phyloP scores from a whole-genome alignment of 2,888 invertebrate genomes.

The Altica lythri region DNA sequence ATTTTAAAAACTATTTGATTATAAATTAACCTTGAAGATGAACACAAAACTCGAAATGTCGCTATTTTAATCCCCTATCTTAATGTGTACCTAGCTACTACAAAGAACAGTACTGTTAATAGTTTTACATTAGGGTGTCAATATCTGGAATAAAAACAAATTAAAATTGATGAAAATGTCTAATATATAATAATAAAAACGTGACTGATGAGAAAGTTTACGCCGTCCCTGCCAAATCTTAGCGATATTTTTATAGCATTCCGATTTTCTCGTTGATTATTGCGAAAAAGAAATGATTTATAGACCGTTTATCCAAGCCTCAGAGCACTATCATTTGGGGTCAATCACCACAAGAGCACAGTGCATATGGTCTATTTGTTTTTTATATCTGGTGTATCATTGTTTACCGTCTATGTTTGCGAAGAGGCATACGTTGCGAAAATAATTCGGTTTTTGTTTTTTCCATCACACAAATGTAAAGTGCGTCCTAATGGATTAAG shows the following conservation, averaged over 20 bases:
- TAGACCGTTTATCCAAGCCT: conserved; percentile 39
- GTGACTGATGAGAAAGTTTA: too few species aligned
- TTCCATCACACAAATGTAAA: conserved; percentile 20
- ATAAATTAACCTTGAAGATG: too few species aligned
- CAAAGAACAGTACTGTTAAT: too few species aligned
- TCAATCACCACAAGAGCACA: conserved; percentile 49
- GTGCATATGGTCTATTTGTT: conserved; percentile 54
- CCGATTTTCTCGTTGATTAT: conserved; percentile 15
- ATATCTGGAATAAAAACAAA: too few species aligned
- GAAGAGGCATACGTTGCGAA: conserved; percentile 47
- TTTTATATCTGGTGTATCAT: conserved; percentile 51
- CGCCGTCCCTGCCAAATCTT: too few species aligned
- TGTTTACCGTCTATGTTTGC: conserved; percentile 53
- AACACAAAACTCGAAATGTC: too few species aligned
- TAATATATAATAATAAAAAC: too few species aligned
- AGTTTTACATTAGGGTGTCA: too few species aligned
- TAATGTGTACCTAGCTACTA: too few species aligned
- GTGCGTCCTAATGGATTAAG: conserved; percentile 7
- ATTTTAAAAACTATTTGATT: too few species aligned
- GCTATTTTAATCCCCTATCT: too few species aligned
- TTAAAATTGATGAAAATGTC: too few species aligned
- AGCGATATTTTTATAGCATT: neutral
- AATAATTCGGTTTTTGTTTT: conserved; percentile 43
- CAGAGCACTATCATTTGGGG: conserved; percentile 44
- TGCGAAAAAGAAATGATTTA: conserved; percentile 38